Conservation (phyloP, 2,113 vertebrate species). For the Neofelis nebulosa region DNA sequence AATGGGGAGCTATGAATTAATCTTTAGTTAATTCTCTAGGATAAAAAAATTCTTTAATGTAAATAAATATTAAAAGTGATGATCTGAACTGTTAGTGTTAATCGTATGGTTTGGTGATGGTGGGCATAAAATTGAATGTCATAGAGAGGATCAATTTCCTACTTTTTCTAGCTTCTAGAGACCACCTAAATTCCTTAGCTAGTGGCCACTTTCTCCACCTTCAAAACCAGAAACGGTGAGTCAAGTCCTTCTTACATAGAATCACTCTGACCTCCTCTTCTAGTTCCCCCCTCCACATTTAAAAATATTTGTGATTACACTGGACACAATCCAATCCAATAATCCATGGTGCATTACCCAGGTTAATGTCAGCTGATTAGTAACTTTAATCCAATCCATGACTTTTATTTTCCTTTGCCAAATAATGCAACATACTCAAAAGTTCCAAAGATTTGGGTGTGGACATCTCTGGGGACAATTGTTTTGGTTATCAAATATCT, state of each 20-base stretch:
- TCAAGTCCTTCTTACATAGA: background rate
- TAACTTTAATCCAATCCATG: background rate
- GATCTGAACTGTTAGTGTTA: background rate
- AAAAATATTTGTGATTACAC: background rate
- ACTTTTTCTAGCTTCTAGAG: background rate
- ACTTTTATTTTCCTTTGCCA: conserved; percentile 1
- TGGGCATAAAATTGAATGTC: background rate
- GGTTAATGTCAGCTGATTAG: background rate
- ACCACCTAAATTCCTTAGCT: background rate
- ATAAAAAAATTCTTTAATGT: background rate
- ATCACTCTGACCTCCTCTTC: background rate
- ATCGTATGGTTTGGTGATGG: background rate
- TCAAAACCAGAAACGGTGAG: background rate
- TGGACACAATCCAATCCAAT: background rate
- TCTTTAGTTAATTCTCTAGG: background rate
- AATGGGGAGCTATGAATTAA: conserved; percentile 20
- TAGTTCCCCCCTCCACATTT: background rate
- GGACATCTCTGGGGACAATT: background rate
- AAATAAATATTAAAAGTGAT: conserved; percentile 32
- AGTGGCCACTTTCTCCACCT: background rate
- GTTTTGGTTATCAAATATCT: background rate
- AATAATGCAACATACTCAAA: background rate
- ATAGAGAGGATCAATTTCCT: background rate
- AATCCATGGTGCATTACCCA: background rate
- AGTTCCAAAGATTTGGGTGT: background rate